Evolutionary conservation across 2,888 invertebrate species (phyloP), one percentile per base, ranked within the genome.

Genomic region (Galerucella nymphaeae): DNA sequence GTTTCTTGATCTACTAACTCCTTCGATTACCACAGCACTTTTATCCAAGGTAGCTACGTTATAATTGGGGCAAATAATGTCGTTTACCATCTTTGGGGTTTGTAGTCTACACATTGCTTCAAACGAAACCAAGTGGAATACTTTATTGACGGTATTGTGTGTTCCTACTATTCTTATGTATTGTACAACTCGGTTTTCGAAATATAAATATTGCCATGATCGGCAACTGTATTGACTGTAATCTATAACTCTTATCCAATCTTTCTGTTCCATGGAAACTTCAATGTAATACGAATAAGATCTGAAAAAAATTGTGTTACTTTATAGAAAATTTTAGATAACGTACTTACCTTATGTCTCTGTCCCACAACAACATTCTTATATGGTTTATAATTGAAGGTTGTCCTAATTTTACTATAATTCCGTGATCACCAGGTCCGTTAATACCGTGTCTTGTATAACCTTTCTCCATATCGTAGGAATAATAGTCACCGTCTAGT

Each of bases 191-290:
- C 96, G 88, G 48, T 95, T 91, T 79, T 93, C 91, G 87, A 99
- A 99, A 88, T 95, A 97, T 64, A 99, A 90, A 85, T 92, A 93
- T 88, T 99, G 99, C 96, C 97, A 98, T 18, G 98, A 98, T 74
- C 99, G 93, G 86, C 99, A 99, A 85, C 93, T 93, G 88, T 94
- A 97, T 77, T 92, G 89, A 77, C 94, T 93, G 88, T 99, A 95
- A 88, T 99, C 98, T 75, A 98, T 91, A 69, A 99, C 93, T 73
- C 94, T 91, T 75, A 95, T 92, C 98, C 99, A 99, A 86, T 98
- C 96, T 85, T 93, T 93, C 86, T 96, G 94, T 89, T 99, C 97
- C 88, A 97, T 95, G 0, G 97, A 98, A 41, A 97, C 95, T 86
- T 96, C 97, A 81, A 97, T 93, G 82, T 93, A 96, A 88, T 97